Base-by-base conservation (phyloP, 2,888 invertebrate species). In the Melolontha melolontha region DNA sequence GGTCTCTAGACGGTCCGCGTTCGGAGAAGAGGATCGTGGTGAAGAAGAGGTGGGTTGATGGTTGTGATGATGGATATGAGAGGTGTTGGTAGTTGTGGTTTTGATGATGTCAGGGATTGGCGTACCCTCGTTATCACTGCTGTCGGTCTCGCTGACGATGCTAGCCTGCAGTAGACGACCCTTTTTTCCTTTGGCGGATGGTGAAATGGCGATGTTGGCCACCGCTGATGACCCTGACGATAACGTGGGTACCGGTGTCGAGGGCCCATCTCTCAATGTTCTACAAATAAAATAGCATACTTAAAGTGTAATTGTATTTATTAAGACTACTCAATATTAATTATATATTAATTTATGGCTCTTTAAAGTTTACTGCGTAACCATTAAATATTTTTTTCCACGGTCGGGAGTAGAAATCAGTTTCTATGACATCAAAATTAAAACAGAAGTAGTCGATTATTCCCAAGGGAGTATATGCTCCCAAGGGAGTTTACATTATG, bases 1-100 rank as follows among this genome's bases (percentile, higher is more conserved):
- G 81, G 89, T 88, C 79, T 87, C 87, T 76, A 87, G 85, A 74
- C 85, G 85, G 59, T 78, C 79, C 62, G 74, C 74, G 72, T 74
- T 74, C 50, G 74, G 71, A 71, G 73, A 73, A 74, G 73, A 71
- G 69, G 71, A 69, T 71, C 68, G 66, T 66, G 72, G 70, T 75
- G 72, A 62, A 34, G 47, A 62, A 62, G 59, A 70, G 72, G 70
- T 70, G 74, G 72, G 51, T 74, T 57, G 67, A 42, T 41, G 67
- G 67, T 63, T 52, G 47, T 44, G 67, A 47, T 69, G 39, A 71
- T 71, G 63, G 70, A 70, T 69, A 70, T 65, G 44, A 63, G 64
- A 40, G 29, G 64, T 57, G 70, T 55, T 65, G 71, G 74, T 73
- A 70, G 74, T 73, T 72, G 74, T 74, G 71, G 75, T 73, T 77